Evolutionary conservation across 2,113 vertebrate genomes (phyloP).

Genomic region (Agapornis roseicollis): DNA sequence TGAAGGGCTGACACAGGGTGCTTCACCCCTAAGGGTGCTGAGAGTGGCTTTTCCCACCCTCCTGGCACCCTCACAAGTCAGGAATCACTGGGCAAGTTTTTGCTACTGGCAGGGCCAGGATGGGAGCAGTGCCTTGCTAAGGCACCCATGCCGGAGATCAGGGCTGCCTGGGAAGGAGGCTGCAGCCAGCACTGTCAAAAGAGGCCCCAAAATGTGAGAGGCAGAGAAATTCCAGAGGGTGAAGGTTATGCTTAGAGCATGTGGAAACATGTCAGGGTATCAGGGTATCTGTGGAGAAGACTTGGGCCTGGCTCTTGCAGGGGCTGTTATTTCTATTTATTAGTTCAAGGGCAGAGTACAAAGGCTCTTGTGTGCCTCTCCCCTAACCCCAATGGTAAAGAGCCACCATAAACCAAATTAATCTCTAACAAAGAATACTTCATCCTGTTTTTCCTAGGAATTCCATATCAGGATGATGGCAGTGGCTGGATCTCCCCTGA

Average conservation of each 20-base stretch:
- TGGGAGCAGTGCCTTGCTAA: background rate
- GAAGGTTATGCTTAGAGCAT: background rate
- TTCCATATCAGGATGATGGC: background rate
- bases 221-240: background rate
- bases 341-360: background rate
- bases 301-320: background rate
- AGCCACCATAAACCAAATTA: background rate
- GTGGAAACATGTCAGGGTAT: background rate
- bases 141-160: fast-evolving
- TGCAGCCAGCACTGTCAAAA: background rate
- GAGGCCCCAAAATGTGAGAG: background rate
- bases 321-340: background rate
- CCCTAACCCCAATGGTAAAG: background rate
- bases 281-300: background rate
- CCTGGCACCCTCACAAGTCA: background rate
- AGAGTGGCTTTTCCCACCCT: background rate
- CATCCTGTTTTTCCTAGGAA: background rate
- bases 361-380: background rate
- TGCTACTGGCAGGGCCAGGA: background rate
- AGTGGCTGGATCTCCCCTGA: background rate
- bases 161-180: background rate
- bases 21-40: background rate
- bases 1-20: background rate
- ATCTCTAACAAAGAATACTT: background rate
- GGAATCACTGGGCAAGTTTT: background rate